Evolutionary conservation across 2,797 vertebrate genomes (phyloP).

Genomic region (Avahi laniger): DNA sequence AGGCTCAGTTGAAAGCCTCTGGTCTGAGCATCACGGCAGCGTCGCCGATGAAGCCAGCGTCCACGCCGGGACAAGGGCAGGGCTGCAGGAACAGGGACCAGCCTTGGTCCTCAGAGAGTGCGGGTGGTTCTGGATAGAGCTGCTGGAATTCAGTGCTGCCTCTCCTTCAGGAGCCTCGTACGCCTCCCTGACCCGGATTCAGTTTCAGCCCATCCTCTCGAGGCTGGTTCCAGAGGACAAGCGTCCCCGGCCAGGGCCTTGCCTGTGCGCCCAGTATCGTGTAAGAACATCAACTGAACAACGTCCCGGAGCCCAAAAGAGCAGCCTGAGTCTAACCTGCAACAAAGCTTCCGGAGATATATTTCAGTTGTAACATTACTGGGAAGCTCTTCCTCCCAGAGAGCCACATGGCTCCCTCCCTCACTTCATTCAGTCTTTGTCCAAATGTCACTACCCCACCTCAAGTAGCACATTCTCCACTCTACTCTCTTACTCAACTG

Average conservation of each 20-base stretch:
- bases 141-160: not conserved
- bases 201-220: not conserved
- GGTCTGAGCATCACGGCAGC: not conserved
- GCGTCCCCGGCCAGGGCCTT: not conserved
- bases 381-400: not conserved
- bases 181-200: not conserved
- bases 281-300: not conserved
- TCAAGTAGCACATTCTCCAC: not conserved
- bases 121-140: not conserved
- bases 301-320: not conserved
- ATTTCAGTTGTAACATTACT: not conserved
- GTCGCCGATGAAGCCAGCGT: no score
- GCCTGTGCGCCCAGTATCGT: accelerated
- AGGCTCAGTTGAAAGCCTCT: not conserved
- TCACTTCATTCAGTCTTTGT: not conserved
- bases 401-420: accelerated
- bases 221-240: not conserved
- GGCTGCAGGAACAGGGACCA: no score
- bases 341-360: not conserved
- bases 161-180: accelerated
- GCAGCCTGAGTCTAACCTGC: not conserved
- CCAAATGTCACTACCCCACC: not conserved
- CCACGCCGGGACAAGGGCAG: no score
- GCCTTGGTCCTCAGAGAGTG: no score
- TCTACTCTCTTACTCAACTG: not conserved